Percentiles rank a stretch among this genome's conserved stretches.
Evolutionary conservation across 2,888 invertebrate genomes (phyloP).

Genomic region (Ferrisia virgata): DNA sequence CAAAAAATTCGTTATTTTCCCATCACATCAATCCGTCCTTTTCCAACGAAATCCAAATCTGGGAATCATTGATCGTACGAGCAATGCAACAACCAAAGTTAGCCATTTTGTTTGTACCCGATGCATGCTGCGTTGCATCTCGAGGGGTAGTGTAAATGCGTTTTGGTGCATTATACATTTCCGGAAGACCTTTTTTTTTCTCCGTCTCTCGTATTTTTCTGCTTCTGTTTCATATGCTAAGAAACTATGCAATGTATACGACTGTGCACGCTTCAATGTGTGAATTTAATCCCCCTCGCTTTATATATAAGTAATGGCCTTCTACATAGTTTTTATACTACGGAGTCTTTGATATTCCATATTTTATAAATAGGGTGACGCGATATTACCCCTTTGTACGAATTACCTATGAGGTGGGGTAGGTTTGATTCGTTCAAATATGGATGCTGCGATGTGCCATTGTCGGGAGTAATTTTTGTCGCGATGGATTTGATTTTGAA

Average conservation of each 20-base stretch:
- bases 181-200: constrained; percentile 12
- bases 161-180: constrained; percentile 9
- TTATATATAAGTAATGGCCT: constrained; percentile 2
- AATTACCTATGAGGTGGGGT: constrained; percentile 7
- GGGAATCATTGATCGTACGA: background rate
- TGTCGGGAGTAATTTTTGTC: too few species aligned
- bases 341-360: constrained; percentile 19
- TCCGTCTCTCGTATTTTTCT: background rate
- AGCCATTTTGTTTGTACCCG: background rate
- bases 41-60: background rate
- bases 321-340: constrained; percentile 7
- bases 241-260: background rate
- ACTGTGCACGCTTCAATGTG: constrained; percentile 28
- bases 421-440: background rate
- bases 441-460: background rate
- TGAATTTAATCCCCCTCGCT: constrained; percentile 16
- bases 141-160: constrained; percentile 16
- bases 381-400: constrained; percentile 26
- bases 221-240: background rate
- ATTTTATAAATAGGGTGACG: constrained; percentile 21
- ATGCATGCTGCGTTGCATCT: background rate
- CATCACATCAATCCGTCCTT: too few species aligned
- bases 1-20: too few species aligned
- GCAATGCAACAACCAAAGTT: constrained; percentile 2
- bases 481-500: too few species aligned